phyloP scores from a whole-genome alignment of 2,797 vertebrate species.

The Anas capensis region DNA sequence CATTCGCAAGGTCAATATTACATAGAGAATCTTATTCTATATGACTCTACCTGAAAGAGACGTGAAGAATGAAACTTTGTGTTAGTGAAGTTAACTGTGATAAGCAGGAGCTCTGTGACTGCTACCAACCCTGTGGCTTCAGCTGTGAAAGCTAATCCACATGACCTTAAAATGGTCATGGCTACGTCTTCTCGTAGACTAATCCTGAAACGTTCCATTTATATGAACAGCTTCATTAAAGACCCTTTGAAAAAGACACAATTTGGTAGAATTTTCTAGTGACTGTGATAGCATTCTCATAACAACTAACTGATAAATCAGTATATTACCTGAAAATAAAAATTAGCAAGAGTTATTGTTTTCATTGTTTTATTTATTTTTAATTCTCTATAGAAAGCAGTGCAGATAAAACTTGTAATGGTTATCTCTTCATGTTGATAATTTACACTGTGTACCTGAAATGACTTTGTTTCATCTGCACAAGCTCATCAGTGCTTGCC shows the following conservation, averaged over 20 bases:
- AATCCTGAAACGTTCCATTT: neutral
- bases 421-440: neutral
- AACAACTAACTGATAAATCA: neutral
- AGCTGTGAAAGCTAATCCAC: neutral
- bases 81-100: neutral
- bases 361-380: conserved; percentile 1
- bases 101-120: neutral
- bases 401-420: neutral
- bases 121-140: neutral
- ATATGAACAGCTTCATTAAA: neutral
- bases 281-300: neutral
- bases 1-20: neutral
- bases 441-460: neutral
- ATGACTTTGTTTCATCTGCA: neutral
- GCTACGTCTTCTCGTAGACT: neutral
- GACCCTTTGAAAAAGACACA: neutral
- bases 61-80: neutral
- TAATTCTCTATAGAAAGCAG: neutral
- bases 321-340: neutral
- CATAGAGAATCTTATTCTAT: neutral
- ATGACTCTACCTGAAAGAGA: neutral
- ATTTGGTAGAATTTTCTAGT: neutral
- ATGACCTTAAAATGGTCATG: neutral
- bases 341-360: neutral
- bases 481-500: neutral